phyloP scores from a whole-genome alignment of 2,113 vertebrate species.

The Aphelocoma coerulescens region DNA sequence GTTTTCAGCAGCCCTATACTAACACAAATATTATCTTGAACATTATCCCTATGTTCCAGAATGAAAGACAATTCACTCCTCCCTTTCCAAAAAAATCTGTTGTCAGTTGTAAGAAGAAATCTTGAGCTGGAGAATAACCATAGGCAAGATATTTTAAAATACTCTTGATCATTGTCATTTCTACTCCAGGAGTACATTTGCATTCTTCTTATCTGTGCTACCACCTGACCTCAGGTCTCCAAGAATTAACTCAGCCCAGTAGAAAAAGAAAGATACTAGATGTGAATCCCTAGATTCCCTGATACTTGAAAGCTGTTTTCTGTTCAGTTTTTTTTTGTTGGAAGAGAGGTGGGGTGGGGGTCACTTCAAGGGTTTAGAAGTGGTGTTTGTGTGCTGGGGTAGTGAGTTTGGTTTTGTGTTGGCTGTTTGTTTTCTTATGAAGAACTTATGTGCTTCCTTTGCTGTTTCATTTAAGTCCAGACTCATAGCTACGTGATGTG shows the following conservation, averaged over 20 bases:
- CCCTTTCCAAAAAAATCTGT: not conserved
- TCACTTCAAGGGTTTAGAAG: not conserved
- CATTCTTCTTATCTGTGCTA: not conserved
- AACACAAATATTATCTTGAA: not conserved
- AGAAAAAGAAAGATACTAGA: not conserved
- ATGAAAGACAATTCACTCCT: not conserved
- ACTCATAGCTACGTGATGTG: not conserved
- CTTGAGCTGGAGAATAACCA: not conserved
- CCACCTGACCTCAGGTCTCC: not conserved
- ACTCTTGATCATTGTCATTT: not conserved
- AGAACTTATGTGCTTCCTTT: not conserved
- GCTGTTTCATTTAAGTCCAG: not conserved
- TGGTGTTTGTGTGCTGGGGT: no score
- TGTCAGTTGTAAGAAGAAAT: not conserved
- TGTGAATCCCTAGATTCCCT: rapidly evolving
- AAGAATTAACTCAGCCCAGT: not conserved
- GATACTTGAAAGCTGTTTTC: not conserved
- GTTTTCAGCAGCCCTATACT: not conserved
- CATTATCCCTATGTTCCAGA: not conserved
- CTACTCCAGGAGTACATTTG: not conserved
- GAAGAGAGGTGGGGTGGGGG: not conserved
- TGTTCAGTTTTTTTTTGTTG: not conserved
- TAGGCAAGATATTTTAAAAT: not conserved
- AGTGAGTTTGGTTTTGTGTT: not conserved
- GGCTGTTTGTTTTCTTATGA: not conserved